These are phyloP conservation scores for Bombus affinis DNA, from an alignment of 1,140 invertebrate genomes.

Conservation along the genomic window DNA sequence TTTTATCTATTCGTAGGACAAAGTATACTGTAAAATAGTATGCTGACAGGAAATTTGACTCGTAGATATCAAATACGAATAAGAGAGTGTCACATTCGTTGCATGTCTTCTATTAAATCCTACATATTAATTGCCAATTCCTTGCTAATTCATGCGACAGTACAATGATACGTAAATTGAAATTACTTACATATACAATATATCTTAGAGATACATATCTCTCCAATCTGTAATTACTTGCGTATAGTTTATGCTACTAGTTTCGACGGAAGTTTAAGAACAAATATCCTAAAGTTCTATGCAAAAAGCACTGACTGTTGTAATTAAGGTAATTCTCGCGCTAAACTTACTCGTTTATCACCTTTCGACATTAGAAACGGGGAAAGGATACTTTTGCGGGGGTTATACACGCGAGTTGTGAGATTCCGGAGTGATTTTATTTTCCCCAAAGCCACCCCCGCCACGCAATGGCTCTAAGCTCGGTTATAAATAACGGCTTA, in stretches of 20 bases:
- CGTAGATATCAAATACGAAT: neutral
- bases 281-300: neutral
- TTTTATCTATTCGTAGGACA: neutral
- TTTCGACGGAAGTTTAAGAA: neutral
- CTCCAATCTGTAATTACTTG: neutral
- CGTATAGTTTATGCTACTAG: neutral
- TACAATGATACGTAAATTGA: too few species aligned
- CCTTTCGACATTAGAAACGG: neutral
- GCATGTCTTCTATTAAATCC: neutral
- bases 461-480: constrained; percentile 62
- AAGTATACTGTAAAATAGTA: neutral
- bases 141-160: too few species aligned
- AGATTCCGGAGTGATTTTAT: constrained; percentile 62
- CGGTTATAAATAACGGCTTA: constrained; percentile 78
- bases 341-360: neutral
- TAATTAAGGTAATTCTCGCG: neutral
- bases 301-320: neutral
- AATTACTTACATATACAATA: too few species aligned
- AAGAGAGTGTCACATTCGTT: neutral
- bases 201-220: too few species aligned
- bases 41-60: too few species aligned
- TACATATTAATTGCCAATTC: neutral
- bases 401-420: constrained; percentile 30
- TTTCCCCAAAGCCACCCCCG: constrained; percentile 57
- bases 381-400: neutral